These are phyloP conservation scores for Gnathonemus longibarbis DNA, from an alignment of 2,113 vertebrate species.

Conservation along the genomic window DNA sequence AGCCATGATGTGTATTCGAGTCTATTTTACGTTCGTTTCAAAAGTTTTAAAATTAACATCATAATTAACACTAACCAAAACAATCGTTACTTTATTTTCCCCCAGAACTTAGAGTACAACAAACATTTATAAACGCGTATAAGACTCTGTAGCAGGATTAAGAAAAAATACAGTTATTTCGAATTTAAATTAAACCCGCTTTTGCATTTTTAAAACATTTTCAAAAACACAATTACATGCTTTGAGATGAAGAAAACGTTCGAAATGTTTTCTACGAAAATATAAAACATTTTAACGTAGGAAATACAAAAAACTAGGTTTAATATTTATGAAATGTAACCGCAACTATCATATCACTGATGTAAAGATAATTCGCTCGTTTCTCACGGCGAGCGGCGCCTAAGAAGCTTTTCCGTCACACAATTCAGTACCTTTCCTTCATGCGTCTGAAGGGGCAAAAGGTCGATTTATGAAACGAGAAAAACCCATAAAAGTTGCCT, in stretches of 20 bases:
- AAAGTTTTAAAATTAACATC: neutral
- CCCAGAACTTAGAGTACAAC: neutral
- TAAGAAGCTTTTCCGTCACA: neutral
- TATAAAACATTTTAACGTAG: neutral
- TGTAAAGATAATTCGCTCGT: neutral
- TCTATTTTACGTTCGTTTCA: neutral
- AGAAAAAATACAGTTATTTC: neutral
- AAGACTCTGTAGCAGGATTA: neutral
- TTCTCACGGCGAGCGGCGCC: neutral
- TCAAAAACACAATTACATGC: neutral
- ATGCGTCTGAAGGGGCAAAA: neutral
- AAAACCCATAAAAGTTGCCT: neutral
- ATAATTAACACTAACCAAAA: neutral
- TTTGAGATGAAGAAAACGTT: neutral
- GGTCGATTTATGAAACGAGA: neutral
- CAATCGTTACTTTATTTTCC: neutral
- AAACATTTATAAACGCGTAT: neutral
- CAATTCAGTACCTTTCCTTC: neutral
- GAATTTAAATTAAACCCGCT: neutral
- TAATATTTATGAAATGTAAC: conserved; percentile 4
- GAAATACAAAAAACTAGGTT: neutral
- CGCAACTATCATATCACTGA: neutral
- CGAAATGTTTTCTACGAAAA: neutral
- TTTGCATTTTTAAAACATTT: neutral
- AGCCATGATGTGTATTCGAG: neutral